These are phyloP conservation scores for Myodes glareolus DNA, from an alignment of 2,113 vertebrate genomes.

Conservation along the genomic window DNA sequence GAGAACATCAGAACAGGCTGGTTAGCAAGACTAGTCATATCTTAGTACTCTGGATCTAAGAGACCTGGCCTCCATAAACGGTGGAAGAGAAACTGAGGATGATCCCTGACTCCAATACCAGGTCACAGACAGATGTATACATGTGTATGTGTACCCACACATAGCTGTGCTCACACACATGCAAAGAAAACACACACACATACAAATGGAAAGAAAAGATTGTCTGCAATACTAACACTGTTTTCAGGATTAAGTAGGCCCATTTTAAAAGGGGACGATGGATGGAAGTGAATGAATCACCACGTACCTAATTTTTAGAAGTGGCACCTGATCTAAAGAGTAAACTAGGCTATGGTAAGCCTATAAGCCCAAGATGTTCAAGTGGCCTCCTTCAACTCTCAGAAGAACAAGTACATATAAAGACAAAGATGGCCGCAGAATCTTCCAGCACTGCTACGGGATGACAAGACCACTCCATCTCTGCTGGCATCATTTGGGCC, in stretches of 20 bases:
- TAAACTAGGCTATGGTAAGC: neutral
- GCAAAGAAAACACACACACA: neutral
- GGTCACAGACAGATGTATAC: neutral
- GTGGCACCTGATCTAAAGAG: neutral
- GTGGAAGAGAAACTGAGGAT: neutral
- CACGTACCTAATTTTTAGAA: neutral
- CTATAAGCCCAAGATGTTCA: neutral
- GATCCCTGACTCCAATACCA: neutral
- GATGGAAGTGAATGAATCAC: neutral
- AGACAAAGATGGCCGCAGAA: neutral
- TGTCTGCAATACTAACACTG: neutral
- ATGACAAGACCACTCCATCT: neutral
- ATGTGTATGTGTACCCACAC: neutral
- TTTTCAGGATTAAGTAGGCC: neutral
- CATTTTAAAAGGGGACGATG: neutral
- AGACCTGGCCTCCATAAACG: neutral
- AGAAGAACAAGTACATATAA: neutral
- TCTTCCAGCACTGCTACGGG: neutral
- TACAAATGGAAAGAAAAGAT: neutral
- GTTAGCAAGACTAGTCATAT: neutral
- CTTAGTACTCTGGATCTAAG: neutral
- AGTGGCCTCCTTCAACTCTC: neutral
- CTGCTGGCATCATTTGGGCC: neutral
- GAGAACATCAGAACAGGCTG: too few species aligned
- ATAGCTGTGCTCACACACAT: neutral